Evolutionary conservation across 2,888 invertebrate genomes (phyloP).

Genomic region (Aleiodes leptofemur): DNA sequence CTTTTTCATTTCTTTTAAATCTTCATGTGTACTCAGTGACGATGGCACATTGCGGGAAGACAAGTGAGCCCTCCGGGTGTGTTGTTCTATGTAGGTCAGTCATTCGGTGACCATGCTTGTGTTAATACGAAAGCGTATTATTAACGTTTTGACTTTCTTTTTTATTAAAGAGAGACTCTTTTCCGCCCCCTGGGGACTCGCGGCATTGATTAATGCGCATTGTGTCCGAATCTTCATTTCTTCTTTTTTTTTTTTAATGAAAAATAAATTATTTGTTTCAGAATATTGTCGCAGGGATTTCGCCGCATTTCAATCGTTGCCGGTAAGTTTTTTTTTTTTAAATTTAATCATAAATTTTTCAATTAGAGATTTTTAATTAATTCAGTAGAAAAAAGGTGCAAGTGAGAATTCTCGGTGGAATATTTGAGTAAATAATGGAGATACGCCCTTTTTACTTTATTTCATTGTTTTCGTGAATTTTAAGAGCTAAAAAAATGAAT

Average conservation of each 20-base stretch:
- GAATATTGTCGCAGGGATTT: background rate
- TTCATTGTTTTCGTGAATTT: no score
- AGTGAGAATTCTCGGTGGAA: no score
- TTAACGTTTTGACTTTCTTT: slow-evolving; percentile 37
- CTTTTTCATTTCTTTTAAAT: background rate
- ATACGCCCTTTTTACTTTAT: no score
- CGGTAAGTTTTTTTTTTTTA: no score
- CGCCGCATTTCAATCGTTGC: no score
- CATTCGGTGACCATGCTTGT: slow-evolving; percentile 31
- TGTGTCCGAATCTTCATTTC: background rate
- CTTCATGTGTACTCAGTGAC: background rate
- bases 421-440: no score
- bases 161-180: no score
- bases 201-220: slow-evolving; percentile 6
- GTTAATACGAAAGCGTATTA: slow-evolving; percentile 27
- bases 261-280: slow-evolving; percentile 27
- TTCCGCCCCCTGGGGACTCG: slow-evolving; percentile 31
- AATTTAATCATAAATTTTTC: no score
- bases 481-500: no score
- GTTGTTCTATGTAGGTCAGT: slow-evolving; percentile 47
- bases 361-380: no score
- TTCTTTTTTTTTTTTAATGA: background rate
- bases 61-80: slow-evolving; percentile 6
- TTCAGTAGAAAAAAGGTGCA: no score
- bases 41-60: slow-evolving; percentile 2